Base-by-base conservation (phyloP, 2,888 invertebrate genomes). In the Dolichopus griseipennis region DNA sequence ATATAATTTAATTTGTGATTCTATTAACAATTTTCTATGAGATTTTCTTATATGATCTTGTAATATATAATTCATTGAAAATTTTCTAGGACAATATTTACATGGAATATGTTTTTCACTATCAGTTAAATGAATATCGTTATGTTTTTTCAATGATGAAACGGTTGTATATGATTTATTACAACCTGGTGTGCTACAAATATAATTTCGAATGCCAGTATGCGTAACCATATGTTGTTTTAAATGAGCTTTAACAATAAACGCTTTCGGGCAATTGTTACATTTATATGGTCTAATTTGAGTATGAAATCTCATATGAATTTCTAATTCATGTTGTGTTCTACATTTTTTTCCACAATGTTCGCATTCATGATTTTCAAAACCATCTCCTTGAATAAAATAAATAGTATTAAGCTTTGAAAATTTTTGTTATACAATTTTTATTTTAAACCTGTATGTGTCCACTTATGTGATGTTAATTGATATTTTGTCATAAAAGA, bases 401-500 rank as follows among this genome's bases (percentile, higher is more conserved):
- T 18, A 12, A 18, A 52, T 52, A 12, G n/a, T n/a, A n/a, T n/a
- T 52, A 52, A 18, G 15, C 2, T 18, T 52, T 18, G 5, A 52
- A 52, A 18, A 18, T 18, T 2, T 52, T 52, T 52, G 15, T 15
- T n/a, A n/a, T n/a, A 52, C 1, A 18, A n/a, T 52, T 52, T 41
- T 15, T 1, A 52, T 52, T 52, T 18, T 52, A 12, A 18, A 52
- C 52, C 52, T 18, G 52, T 52, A n/a, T 52, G 52, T 18, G n/a
- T 52, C 52, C 52, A 52, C 18, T 15, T 52, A 52, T 52, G 52
- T 52, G 52, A 52, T 52, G 6, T 18, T 12, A 52, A 15, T 52
- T 52, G 52, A 52, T 52, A 52, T 52, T 52, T 52, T 52, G 52
- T 52, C 6, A 52, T 52, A 52, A 52, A 52, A 52, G 52, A 52